A percentile compares a stretch with the other conserved stretches of the same genome.
These are phyloP conservation scores for Diplodus sargus DNA, from an alignment of 2,797 vertebrate genomes.

Conservation along the genomic window DNA sequence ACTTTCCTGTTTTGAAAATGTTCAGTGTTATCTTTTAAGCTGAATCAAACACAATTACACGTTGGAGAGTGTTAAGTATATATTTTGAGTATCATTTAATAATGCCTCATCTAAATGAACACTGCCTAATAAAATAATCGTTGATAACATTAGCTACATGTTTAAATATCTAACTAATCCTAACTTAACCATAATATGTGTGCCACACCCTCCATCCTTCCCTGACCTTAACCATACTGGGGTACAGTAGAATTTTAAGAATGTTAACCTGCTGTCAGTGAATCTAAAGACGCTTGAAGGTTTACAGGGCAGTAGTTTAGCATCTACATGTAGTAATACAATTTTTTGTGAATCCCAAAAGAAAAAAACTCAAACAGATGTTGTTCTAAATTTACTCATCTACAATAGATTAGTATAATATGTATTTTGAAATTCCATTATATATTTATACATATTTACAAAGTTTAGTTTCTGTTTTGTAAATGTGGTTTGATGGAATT, in stretches of 20 bases:
- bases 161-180: not conserved
- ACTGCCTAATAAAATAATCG: not conserved
- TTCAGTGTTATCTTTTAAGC: not conserved
- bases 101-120: not conserved
- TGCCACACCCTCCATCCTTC: not conserved
- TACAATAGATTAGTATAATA: too few relatives aligned
- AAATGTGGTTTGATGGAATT: too few relatives aligned
- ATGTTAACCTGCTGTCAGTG: too few relatives aligned
- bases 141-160: not conserved
- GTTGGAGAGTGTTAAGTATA: not conserved
- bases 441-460: too few relatives aligned
- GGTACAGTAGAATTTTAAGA: too few relatives aligned
- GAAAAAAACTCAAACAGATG: not conserved
- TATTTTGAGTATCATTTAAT: not conserved
- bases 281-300: too few relatives aligned
- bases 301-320: too few relatives aligned
- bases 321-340: too few relatives aligned
- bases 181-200: not conserved
- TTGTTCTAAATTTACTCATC: not conserved
- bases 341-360: not conserved
- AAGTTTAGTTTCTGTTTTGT: too few relatives aligned
- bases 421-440: too few relatives aligned
- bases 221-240: not conserved
- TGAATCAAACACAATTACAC: not conserved
- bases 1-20: not conserved